Conservation (phyloP, 2,113 vertebrate species). For the Gambusia holbrooki region DNA sequence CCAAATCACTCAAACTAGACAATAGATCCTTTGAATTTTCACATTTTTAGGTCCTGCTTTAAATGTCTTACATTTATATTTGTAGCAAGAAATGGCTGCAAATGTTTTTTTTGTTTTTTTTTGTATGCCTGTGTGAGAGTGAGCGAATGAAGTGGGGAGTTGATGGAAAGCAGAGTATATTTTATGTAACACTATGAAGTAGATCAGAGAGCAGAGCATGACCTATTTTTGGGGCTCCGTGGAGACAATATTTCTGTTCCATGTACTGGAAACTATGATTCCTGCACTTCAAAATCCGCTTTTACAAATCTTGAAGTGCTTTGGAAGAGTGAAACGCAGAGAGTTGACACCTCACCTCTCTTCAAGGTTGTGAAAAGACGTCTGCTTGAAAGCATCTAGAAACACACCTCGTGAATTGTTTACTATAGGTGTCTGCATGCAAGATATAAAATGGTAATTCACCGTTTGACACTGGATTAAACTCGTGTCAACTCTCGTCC, state of each 20-base stretch:
- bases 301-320: constrained; percentile 43
- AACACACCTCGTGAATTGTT: neutral
- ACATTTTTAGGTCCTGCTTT: neutral
- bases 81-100: neutral
- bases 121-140: constrained; percentile 24
- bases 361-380: constrained; percentile 5
- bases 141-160: constrained; percentile 45
- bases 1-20: neutral
- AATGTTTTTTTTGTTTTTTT: constrained; percentile 17
- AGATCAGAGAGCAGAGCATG: constrained; percentile 74
- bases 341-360: constrained; percentile 25
- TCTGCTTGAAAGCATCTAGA: neutral
- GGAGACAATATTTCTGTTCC: constrained; percentile 71
- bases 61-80: neutral
- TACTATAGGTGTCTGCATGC: neutral
- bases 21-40: neutral
- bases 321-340: constrained; percentile 17
- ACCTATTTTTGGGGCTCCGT: constrained; percentile 75
- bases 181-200: constrained; percentile 72
- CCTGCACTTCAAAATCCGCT: constrained; percentile 53
- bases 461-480: neutral
- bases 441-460: neutral
- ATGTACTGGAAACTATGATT: constrained; percentile 67
- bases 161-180: constrained; percentile 60
- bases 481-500: neutral